Base-by-base conservation (phyloP, 2,888 invertebrate genomes). In the Melanophora roralis region DNA sequence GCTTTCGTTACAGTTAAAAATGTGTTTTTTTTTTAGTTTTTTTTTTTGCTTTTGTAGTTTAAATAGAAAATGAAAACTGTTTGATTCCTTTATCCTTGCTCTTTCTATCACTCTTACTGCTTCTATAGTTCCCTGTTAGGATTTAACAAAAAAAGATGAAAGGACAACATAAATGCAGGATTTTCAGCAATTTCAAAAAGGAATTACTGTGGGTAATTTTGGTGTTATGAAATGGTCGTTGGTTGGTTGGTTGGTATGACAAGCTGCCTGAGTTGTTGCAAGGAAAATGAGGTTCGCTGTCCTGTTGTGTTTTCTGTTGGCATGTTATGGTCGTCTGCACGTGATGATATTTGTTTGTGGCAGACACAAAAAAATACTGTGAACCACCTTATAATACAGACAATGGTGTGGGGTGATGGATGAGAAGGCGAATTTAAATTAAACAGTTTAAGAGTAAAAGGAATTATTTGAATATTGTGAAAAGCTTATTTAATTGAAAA, bases 61-160 rank as follows among this genome's bases (percentile, higher is more conserved):
- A n/a, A 12, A 60, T 34, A 45, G 60, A 62, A 45, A 45, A 16
- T 19, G 45, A 62, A 62, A 62, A 45, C 60, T 45, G 8, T 32
- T 32, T 62, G 16, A 60, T 16, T 62, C 45, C 6, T 62, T 60
- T 19, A 12, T 43, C 5, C n/a, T 32, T 1, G 8, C 12, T 62
- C 7, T 45, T 45, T 12, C 43, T 5, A 19, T 34, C 12, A 16
- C 11, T 45, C 8, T n/a, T n/a, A 9, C 12, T 62, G 12, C 32
- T 45, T 12, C 43, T 5, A 19, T 34, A 19, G 32, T 14, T 45
- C 8, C 32, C 32, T n/a, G 0, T 6, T 14, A 27, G 11, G 6
- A 27, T 40, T 4, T 59, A 9, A 27, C 2, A 12, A 49, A 27
- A 23, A 27, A 47, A 21, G 0, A 21, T n/a, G n/a, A n/a, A n/a